A percentile compares a stretch with the other conserved stretches of the same genome.
These are phyloP conservation scores for Microplitis manilae DNA, from an alignment of 2,888 invertebrate species.

Conservation along the genomic window DNA sequence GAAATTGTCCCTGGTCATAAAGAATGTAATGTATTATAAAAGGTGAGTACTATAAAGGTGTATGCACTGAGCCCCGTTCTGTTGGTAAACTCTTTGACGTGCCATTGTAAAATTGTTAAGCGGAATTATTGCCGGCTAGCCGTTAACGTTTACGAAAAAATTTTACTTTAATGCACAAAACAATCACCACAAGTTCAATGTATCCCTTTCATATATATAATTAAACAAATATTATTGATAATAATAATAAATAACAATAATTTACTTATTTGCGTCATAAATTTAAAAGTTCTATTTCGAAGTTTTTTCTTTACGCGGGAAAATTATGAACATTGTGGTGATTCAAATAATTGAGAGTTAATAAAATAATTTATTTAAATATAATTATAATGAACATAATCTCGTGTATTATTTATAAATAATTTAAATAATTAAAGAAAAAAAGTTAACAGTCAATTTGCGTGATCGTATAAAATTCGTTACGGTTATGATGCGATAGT, in stretches of 20 bases:
- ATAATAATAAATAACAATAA: background rate
- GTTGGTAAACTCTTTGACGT: constrained; percentile 41
- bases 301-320: too few relatives aligned
- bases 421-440: constrained; percentile 1
- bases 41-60: constrained; percentile 64
- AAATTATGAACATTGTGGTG: too few relatives aligned
- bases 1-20: constrained; percentile 58
- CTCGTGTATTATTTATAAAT: background rate
- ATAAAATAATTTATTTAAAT: too few relatives aligned
- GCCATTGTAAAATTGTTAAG: constrained; percentile 64
- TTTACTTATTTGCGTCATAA: too few relatives aligned
- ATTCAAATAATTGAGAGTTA: too few relatives aligned
- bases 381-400: too few relatives aligned
- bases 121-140: constrained; percentile 33
- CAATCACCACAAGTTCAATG: background rate
- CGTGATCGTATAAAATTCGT: constrained; percentile 33
- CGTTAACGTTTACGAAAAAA: constrained; percentile 16
- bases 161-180: constrained; percentile 4
- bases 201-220: background rate
- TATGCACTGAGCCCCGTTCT: constrained; percentile 53
- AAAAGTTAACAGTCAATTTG: constrained; percentile 30
- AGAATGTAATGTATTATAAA: constrained; percentile 61
- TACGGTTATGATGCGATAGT: constrained; percentile 17
- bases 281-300: too few relatives aligned
- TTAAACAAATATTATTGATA: background rate